These are phyloP conservation scores for Riptortus pedestris DNA, from an alignment of 1,140 invertebrate genomes.

Conservation along the genomic window DNA sequence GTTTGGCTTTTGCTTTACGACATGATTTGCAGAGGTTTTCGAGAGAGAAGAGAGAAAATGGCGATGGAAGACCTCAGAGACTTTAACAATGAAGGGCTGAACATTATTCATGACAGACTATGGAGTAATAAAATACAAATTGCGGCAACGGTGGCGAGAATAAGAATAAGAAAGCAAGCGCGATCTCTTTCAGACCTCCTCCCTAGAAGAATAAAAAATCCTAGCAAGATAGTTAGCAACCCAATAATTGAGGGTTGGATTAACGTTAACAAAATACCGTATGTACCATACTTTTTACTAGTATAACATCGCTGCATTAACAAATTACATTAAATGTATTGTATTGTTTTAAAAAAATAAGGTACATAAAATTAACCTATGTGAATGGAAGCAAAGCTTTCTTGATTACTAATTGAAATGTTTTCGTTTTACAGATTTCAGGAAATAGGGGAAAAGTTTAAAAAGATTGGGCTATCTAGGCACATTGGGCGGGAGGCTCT, in stretches of 20 bases:
- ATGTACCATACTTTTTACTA: too few species aligned
- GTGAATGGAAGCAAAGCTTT: too few species aligned
- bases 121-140: conserved; percentile 51
- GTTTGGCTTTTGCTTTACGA: conserved; percentile 52
- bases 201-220: conserved; percentile 40
- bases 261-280: conserved; percentile 38
- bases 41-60: conserved; percentile 31
- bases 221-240: not conserved
- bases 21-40: conserved; percentile 48
- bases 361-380: too few species aligned
- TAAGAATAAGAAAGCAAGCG: conserved; percentile 51
- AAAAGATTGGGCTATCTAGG: not conserved
- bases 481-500: not conserved
- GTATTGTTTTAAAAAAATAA: too few species aligned
- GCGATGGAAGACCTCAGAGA: conserved; percentile 34
- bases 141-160: conserved; percentile 54
- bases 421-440: conserved; percentile 2
- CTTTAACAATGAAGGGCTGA: conserved; percentile 31
- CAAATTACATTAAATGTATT: too few species aligned
- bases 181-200: not conserved
- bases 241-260: conserved; percentile 55
- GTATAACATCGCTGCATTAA: too few species aligned
- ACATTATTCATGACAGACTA: conserved; percentile 47
- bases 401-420: too few species aligned
- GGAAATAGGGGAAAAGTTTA: not conserved